Percentiles rank a stretch among this genome's conserved stretches.
Conservation (phyloP, 2,113 vertebrate species). For the Takifugu bimaculatus region DNA sequence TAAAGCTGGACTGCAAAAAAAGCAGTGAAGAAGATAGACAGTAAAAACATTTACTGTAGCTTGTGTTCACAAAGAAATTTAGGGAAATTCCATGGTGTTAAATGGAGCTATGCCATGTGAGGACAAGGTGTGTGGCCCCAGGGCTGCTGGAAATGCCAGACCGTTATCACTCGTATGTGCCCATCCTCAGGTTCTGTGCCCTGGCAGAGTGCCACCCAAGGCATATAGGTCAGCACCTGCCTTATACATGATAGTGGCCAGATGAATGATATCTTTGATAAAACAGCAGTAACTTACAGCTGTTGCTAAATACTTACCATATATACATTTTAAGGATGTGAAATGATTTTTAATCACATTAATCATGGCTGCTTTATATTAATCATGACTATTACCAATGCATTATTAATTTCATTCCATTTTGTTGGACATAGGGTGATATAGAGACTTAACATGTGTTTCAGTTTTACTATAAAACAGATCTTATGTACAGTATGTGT, state of each 20-base stretch:
- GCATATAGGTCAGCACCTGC: constrained; percentile 58
- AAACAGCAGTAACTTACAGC: constrained; percentile 7
- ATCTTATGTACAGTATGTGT: no score
- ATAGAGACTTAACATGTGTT: no score
- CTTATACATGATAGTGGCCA: constrained; percentile 19
- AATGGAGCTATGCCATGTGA: constrained; percentile 25
- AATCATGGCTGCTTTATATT: no score
- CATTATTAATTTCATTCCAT: no score
- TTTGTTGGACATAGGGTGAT: no score
- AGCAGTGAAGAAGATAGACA: not conserved
- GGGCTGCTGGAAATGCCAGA: constrained; percentile 37
- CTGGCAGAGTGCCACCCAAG: constrained; percentile 51
- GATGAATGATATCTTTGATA: constrained; percentile 8
- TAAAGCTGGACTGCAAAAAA: constrained; percentile 10
- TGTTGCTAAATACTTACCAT: no score
- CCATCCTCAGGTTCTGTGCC: constrained; percentile 59
- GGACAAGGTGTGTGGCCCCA: constrained; percentile 15
- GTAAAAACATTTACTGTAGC: no score
- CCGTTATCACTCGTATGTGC: constrained; percentile 54
- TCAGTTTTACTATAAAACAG: no score
- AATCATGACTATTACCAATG: no score
- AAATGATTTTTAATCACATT: no score
- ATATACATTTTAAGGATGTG: no score
- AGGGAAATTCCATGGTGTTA: constrained; percentile 10
- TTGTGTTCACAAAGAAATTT: constrained; percentile 2